phyloP scores from a whole-genome alignment of 2,888 invertebrate genomes.

The Drosophila paramelanica region DNA sequence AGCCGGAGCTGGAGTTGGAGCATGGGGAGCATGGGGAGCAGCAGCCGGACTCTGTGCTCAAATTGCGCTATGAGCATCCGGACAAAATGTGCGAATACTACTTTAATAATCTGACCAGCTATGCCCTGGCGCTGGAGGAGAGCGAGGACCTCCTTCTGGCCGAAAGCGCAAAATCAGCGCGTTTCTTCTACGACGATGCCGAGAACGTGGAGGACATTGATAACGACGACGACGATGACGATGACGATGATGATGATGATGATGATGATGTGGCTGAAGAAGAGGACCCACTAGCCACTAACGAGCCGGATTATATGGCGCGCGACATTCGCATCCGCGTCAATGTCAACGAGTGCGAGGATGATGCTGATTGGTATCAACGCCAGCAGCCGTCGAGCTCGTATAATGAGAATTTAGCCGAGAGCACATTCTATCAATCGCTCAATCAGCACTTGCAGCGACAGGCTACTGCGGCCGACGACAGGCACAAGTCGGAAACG shows the following conservation, averaged over 20 bases:
- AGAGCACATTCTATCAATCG: constrained; percentile 82
- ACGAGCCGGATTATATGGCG: constrained; percentile 61
- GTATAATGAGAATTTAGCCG: constrained; percentile 80
- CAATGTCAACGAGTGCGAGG: constrained; percentile 76
- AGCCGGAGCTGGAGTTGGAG: background rate
- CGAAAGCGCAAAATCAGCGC: constrained; percentile 68
- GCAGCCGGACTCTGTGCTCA: constrained; percentile 36
- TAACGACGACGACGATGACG: constrained; percentile 26
- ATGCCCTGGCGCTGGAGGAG: constrained; percentile 60
- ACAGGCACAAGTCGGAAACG: constrained; percentile 28
- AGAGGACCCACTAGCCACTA: constrained; percentile 4
- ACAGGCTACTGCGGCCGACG: constrained; percentile 54
- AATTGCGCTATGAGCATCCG: constrained; percentile 82
- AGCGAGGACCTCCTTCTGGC: constrained; percentile 71
- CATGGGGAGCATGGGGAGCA: no score
- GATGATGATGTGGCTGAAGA: background rate
- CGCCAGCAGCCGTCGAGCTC: constrained; percentile 37
- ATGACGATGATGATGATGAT: constrained; percentile 14
- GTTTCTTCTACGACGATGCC: constrained; percentile 55
- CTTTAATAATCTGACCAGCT: constrained; percentile 77
- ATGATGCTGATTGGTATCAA: constrained; percentile 67
- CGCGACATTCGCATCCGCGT: constrained; percentile 77
- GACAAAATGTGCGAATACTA: constrained; percentile 82
- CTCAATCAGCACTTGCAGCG: constrained; percentile 79
- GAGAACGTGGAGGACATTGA: constrained; percentile 35